Evolutionary conservation across 2,797 vertebrate species (phyloP).

Genomic region (Alfaro cultratus): DNA sequence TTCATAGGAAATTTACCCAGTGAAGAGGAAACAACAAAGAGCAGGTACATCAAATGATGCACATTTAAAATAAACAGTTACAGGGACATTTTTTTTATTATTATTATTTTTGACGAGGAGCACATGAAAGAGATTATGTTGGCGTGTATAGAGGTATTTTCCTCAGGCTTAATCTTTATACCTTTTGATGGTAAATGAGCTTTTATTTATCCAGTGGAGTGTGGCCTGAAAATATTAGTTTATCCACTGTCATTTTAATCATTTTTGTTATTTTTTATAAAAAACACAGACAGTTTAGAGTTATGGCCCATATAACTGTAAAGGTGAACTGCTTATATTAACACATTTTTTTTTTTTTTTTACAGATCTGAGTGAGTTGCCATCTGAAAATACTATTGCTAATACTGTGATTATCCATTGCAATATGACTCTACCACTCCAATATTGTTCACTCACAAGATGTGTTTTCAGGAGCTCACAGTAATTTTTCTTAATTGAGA

Average conservation of each 20-base stretch:
- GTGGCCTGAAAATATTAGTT: conserved; percentile 4
- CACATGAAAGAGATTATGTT: conserved; percentile 36
- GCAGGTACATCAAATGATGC: conserved; percentile 8
- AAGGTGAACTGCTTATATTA: conserved; percentile 27
- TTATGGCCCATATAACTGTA: neutral
- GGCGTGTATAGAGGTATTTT: conserved; percentile 23
- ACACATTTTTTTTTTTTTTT: neutral
- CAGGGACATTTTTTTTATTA: conserved; percentile 22
- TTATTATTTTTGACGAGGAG: conserved; percentile 5
- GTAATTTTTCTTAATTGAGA: conserved; percentile 20
- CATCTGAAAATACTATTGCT: neutral
- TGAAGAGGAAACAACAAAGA: conserved; percentile 17
- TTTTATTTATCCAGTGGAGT: conserved; percentile 14
- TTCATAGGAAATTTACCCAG: neutral
- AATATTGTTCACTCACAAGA: neutral
- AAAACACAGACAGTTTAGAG: conserved; percentile 11
- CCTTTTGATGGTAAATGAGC: conserved; percentile 17
- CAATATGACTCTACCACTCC: conserved; percentile 11
- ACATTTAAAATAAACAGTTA: conserved; percentile 27
- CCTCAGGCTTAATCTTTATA: conserved; percentile 42
- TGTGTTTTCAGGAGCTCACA: conserved; percentile 10
- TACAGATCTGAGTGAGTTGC: neutral
- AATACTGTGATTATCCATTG: conserved; percentile 8
- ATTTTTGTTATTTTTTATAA: neutral
- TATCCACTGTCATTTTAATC: neutral